Percentiles rank a stretch among this genome's conserved stretches.
These are phyloP conservation scores for Okamejei kenojei DNA, from an alignment of 2,797 vertebrate species.

Conservation along the genomic window DNA sequence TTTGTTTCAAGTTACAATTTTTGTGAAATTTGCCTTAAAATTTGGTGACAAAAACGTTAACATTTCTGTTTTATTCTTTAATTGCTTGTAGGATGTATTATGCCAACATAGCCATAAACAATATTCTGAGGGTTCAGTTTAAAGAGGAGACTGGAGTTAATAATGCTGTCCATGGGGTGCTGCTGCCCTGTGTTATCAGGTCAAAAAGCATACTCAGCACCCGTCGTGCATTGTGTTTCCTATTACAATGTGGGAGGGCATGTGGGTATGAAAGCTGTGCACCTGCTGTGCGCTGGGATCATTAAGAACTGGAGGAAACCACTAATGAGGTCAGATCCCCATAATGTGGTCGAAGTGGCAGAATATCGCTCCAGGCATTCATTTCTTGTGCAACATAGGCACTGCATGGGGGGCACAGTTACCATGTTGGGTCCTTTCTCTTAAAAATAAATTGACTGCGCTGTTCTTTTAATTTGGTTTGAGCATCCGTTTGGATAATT, in stretches of 20 bases:
- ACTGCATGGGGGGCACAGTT: conserved; percentile 10
- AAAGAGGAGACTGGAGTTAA: conserved; percentile 10
- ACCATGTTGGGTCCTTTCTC: background rate
- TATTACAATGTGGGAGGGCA: background rate
- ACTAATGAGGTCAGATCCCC: conserved; percentile 28
- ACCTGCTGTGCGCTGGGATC: conserved; percentile 27
- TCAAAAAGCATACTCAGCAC: conserved; percentile 6
- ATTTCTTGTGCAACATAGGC: background rate
- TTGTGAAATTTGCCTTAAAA: background rate
- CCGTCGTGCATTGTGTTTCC: conserved; percentile 3
- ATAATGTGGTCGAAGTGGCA: conserved; percentile 25
- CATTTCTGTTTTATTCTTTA: background rate
- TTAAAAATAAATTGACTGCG: background rate
- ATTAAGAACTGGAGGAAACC: conserved; percentile 22
- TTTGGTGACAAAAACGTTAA: background rate
- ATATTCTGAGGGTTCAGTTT: background rate
- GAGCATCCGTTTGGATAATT: background rate
- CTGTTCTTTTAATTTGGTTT: background rate
- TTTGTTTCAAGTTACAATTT: background rate
- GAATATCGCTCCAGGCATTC: conserved; percentile 16
- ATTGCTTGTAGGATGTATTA: background rate
- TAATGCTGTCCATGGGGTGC: background rate
- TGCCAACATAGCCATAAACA: background rate
- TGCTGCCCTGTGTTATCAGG: background rate
- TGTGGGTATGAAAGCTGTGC: background rate